Evolutionary conservation across 2,113 vertebrate species (phyloP).

Genomic region (Himantopus leucocephalus): DNA sequence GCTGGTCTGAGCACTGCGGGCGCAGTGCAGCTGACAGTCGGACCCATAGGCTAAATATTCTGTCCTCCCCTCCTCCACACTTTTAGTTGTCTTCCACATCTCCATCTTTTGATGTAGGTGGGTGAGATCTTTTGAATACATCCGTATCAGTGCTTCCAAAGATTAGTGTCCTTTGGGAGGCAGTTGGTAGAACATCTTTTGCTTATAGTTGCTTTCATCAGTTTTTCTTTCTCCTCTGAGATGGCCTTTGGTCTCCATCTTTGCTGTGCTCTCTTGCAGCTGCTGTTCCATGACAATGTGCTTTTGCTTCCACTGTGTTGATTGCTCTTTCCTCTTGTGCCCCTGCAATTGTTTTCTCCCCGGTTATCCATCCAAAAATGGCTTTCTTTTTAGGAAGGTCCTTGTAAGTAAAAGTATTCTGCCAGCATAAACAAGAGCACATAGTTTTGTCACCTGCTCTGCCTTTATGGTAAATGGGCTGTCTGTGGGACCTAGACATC

Average conservation of each 20-base stretch:
- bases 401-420: conserved; percentile 36
- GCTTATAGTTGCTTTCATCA: neutral
- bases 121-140: neutral
- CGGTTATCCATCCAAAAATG: neutral
- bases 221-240: neutral
- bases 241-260: neutral
- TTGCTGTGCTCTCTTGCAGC: neutral
- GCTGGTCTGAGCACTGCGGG: neutral
- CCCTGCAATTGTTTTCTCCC: neutral
- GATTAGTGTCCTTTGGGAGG: neutral
- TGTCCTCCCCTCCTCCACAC: neutral
- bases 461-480: neutral
- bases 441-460: conserved; percentile 38
- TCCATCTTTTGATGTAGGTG: neutral
- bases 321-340: neutral
- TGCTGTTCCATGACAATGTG: neutral
- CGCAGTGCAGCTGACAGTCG: fast-evolving
- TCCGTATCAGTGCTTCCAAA: neutral
- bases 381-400: conserved; percentile 31
- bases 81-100: neutral
- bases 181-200: neutral
- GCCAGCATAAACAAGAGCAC: conserved; percentile 39
- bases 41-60: neutral
- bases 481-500: neutral
- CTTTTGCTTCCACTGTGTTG: neutral